Percentiles rank a stretch among this genome's conserved stretches.
Conservation (phyloP, 2,113 vertebrate species). For the Tichodroma muraria region DNA sequence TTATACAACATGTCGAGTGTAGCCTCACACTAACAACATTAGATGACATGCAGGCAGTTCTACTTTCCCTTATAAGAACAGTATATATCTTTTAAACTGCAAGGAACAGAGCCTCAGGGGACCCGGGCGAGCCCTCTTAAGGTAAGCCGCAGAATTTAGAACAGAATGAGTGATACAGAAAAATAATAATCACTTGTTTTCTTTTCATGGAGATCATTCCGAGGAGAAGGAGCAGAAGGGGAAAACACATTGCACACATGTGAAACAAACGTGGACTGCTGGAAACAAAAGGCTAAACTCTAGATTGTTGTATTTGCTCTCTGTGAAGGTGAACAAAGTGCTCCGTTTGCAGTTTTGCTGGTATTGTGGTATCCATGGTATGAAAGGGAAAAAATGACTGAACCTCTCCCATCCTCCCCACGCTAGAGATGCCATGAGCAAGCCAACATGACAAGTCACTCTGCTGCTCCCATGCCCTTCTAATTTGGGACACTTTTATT, state of each 20-base stretch:
- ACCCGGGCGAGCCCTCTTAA: conserved; percentile 33
- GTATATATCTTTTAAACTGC: conserved; percentile 64
- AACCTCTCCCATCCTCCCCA: neutral
- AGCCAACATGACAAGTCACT: neutral
- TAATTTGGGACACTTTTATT: neutral
- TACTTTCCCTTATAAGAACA: conserved; percentile 57
- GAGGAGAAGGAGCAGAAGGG: conserved; percentile 57
- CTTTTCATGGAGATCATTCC: conserved; percentile 23
- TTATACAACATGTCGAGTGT: conserved; percentile 84
- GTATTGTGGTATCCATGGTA: conserved; percentile 35
- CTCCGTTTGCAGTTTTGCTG: conserved; percentile 73
- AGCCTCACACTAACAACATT: conserved; percentile 74
- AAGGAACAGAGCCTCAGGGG: conserved; percentile 71
- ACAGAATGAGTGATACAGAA: neutral
- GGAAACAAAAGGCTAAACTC: conserved; percentile 63
- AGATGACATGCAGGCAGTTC: conserved; percentile 81
- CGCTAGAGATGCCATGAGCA: neutral
- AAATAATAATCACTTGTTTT: neutral
- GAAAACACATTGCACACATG: conserved; percentile 70
- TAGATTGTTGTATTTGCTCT: conserved; percentile 70
- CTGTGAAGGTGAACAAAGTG: conserved; percentile 68
- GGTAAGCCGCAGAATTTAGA: conserved; percentile 40
- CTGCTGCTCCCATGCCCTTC: neutral
- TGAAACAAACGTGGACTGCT: conserved; percentile 48
- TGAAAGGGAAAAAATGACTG: neutral